Evolutionary conservation across 2,797 vertebrate genomes (phyloP).

Genomic region (Xerus rutilus): DNA sequence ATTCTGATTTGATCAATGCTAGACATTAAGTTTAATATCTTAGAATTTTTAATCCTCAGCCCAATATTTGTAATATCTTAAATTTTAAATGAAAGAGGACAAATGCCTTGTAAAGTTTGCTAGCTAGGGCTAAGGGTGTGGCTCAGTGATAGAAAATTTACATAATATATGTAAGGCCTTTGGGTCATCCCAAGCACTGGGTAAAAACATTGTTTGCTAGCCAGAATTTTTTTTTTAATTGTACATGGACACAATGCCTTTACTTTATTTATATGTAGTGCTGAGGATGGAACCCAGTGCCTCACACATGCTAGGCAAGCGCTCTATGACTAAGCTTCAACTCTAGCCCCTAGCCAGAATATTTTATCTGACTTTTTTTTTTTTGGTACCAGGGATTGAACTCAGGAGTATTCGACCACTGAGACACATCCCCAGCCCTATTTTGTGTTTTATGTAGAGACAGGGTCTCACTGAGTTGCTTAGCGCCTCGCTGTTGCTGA

Average conservation of each 20-base stretch:
- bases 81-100: slow-evolving; percentile 4
- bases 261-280: too few relatives aligned
- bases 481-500: too few relatives aligned
- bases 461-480: too few relatives aligned
- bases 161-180: background rate
- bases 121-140: background rate
- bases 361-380: background rate
- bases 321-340: too few relatives aligned
- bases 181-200: background rate
- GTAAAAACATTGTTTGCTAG: background rate
- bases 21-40: background rate
- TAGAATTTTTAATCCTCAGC: background rate
- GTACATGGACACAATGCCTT: too few relatives aligned
- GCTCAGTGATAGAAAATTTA: background rate
- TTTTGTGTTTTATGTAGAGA: too few relatives aligned
- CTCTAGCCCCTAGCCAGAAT: background rate
- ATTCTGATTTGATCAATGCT: background rate
- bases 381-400: too few relatives aligned
- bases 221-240: background rate
- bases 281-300: too few relatives aligned
- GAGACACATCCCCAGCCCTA: too few relatives aligned
- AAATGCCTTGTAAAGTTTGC: background rate
- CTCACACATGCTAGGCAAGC: too few relatives aligned
- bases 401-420: too few relatives aligned
- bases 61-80: background rate